A percentile compares a stretch with the other conserved stretches of the same genome.
phyloP scores from a whole-genome alignment of 2,113 vertebrate genomes.

The Panurus biarmicus region DNA sequence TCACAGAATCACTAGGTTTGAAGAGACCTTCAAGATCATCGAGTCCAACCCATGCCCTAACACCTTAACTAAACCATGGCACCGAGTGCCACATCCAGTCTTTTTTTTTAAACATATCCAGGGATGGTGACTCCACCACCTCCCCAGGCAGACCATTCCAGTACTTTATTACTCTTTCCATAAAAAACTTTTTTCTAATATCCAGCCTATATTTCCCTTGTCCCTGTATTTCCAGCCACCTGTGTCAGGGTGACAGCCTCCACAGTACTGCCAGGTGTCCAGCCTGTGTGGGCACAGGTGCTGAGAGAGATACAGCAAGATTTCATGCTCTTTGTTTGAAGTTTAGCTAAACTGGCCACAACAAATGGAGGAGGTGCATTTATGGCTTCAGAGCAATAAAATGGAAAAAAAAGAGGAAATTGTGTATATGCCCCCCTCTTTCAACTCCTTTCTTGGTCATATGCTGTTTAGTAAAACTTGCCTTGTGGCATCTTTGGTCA shows the following conservation, averaged over 20 bases:
- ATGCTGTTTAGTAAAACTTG: background rate
- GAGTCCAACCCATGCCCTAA: too few relatives aligned
- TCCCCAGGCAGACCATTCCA: too few relatives aligned
- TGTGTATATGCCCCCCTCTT: background rate
- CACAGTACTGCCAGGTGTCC: background rate
- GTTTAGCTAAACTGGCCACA: background rate
- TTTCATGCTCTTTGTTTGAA: background rate
- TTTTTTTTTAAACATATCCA: too few relatives aligned
- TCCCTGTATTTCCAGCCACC: background rate
- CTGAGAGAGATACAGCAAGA: background rate
- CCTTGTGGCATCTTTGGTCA: background rate
- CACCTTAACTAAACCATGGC: too few relatives aligned
- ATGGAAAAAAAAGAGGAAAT: background rate
- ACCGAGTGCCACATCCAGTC: too few relatives aligned
- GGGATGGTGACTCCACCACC: too few relatives aligned
- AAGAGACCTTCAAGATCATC: too few relatives aligned
- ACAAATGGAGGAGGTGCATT: background rate
- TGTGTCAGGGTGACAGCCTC: background rate
- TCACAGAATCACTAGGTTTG: too few relatives aligned
- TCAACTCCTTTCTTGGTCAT: background rate
- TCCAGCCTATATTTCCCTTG: too few relatives aligned
- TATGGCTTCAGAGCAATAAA: background rate
- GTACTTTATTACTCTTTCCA: too few relatives aligned
- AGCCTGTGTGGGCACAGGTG: background rate
- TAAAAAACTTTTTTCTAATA: too few relatives aligned